phyloP scores from a whole-genome alignment of 2,888 invertebrate genomes.

The Lithophane socia region DNA sequence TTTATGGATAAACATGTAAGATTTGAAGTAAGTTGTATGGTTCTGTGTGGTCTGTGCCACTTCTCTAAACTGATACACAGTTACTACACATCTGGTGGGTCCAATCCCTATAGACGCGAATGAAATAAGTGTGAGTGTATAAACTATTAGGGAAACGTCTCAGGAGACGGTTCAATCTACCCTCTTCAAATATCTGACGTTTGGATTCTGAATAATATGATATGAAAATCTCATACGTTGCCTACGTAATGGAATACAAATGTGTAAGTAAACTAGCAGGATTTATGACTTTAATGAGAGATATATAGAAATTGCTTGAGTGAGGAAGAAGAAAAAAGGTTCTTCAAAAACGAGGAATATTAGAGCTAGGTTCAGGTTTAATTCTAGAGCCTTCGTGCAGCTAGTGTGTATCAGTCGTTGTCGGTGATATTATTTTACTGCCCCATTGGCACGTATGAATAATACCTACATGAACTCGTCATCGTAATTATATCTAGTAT shows the following conservation, averaged over 20 bases:
- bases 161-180: constrained; percentile 65
- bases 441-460: too few relatives aligned
- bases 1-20: neutral
- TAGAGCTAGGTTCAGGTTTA: neutral
- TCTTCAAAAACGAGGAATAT: neutral
- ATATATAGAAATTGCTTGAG: neutral
- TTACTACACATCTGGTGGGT: neutral
- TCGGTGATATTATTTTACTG: too few relatives aligned
- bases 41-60: too few relatives aligned
- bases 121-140: constrained; percentile 41
- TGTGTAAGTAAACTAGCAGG: constrained; percentile 10
- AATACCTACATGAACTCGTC: neutral
- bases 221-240: constrained; percentile 54
- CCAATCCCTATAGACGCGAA: constrained; percentile 17
- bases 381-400: neutral
- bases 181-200: constrained; percentile 72
- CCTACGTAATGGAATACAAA: constrained; percentile 26
- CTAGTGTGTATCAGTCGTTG: neutral
- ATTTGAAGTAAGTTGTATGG: neutral
- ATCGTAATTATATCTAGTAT: neutral
- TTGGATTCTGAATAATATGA: constrained; percentile 60
- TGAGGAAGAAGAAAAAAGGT: neutral
- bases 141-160: constrained; percentile 59
- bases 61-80: neutral
- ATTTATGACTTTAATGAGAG: constrained; percentile 4